Evolutionary conservation across 2,113 vertebrate species (phyloP).

Genomic region (Callocephalon fimbriatum): DNA sequence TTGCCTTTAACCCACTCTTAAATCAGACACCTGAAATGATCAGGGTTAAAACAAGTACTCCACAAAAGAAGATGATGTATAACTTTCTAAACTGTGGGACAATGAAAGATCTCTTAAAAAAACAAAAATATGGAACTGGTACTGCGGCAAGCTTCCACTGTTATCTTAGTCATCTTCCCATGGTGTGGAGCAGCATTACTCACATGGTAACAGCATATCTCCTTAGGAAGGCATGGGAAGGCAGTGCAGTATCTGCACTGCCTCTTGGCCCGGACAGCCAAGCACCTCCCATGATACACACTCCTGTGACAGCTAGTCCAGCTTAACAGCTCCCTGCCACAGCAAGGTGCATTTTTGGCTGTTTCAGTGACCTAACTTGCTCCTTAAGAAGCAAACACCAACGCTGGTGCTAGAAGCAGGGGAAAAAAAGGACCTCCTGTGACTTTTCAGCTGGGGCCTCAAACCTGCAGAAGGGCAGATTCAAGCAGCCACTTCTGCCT

Average conservation of each 20-base stretch:
- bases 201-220: not conserved
- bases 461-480: not conserved
- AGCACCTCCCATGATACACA: not conserved
- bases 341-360: not conserved
- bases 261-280: not conserved
- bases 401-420: not conserved
- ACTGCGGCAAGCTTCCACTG: not conserved
- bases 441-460: not conserved
- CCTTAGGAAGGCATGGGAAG: not conserved
- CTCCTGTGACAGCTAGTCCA: rapidly evolving
- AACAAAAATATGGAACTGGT: not conserved
- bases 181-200: not conserved
- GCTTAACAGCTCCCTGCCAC: not conserved
- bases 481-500: not conserved
- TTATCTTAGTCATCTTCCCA: not conserved
- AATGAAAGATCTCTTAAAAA: not conserved
- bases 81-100: not conserved
- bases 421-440: not conserved
- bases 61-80: not conserved
- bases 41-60: not conserved
- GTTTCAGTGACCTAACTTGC: not conserved
- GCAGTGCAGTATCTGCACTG: not conserved
- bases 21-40: not conserved
- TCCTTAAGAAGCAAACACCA: not conserved
- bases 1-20: not conserved